phyloP scores from a whole-genome alignment of 2,113 vertebrate genomes.

The Gadus chalcogrammus region DNA sequence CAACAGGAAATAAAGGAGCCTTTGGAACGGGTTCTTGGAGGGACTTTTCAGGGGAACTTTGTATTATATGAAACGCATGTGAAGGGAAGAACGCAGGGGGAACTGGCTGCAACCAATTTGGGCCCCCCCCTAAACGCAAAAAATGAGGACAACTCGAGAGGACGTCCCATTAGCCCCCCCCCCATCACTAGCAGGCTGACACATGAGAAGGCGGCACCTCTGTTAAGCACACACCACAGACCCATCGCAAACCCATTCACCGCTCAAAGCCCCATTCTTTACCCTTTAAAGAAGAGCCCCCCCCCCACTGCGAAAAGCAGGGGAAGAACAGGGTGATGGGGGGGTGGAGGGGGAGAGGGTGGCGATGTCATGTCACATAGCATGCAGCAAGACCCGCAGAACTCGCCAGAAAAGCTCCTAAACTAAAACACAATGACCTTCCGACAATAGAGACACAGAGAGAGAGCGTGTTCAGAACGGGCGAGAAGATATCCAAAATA shows the following conservation, averaged over 20 bases:
- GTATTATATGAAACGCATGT: neutral
- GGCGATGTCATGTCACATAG: constrained; percentile 31
- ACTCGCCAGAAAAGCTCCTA: constrained; percentile 7
- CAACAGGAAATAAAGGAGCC: neutral
- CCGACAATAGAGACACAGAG: too few relatives aligned
- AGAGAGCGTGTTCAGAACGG: too few relatives aligned
- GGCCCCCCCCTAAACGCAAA: neutral
- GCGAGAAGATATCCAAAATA: neutral
- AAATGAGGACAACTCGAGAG: too few relatives aligned
- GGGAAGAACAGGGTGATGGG: constrained; percentile 13
- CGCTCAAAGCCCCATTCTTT: constrained; percentile 58
- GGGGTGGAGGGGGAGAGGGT: constrained; percentile 20
- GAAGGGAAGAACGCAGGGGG: constrained; percentile 8
- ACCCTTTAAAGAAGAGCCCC: constrained; percentile 41
- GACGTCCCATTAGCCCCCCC: neutral
- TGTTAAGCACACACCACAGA: constrained; percentile 52
- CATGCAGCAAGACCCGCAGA: constrained; percentile 3
- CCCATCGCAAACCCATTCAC: constrained; percentile 54
- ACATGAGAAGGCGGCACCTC: constrained; percentile 65
- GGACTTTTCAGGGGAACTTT: neutral
- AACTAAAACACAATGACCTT: neutral
- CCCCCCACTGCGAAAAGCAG: constrained; percentile 43
- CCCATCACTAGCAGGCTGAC: constrained; percentile 48
- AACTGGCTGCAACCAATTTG: neutral
- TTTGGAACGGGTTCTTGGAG: neutral